Base-by-base conservation (phyloP, 2,888 invertebrate species). In the Horisme vitalbata region DNA sequence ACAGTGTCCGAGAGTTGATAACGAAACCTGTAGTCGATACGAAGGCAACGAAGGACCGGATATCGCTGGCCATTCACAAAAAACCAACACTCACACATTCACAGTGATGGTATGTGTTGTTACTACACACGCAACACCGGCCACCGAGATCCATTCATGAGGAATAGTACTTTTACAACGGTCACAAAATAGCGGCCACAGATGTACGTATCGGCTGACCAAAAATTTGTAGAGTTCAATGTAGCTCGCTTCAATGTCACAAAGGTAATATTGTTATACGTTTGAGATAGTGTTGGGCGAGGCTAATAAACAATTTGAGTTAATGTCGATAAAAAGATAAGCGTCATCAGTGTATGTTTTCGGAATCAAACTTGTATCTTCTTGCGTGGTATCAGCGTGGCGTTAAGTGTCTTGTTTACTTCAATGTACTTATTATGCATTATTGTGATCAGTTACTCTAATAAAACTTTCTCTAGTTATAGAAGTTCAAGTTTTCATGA, bases 31-130 rank as follows among this genome's bases (percentile, higher is more conserved):
- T 80, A 81, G 71, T 64, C 75, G 70, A 81, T 80, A 79, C 71
- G 70, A 72, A 76, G 73, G 85, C 83, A 88, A 78, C 71, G 71
- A 75, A 77, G 74, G 85, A 85, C 89, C 89, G 89, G 89, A 89
- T 87, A 85, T 83, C 81, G 75, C 68, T 68, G 83, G 73, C 79
- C 89, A 89, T 89, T 89, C 89, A 89, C 86, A 87, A 89, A 88
- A 87, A 88, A 81, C 64, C 55, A 57, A 75, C 72, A 59, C 69
- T 55, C 80, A 68, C 79, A 76, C 79, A 66, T 79, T 68, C 79
- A 76, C 79, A 66, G 55, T 55, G 62, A 61, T 33, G 4, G 2
- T 27, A 41, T 45, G 57, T 43, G 47, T 57, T 70, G 66, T 65
- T 52, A 59, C 58, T 39, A 65, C 76, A 76, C 80, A 69, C 69